Evolutionary conservation across 2,113 vertebrate genomes (phyloP).

Genomic region (Orcinus orca): DNA sequence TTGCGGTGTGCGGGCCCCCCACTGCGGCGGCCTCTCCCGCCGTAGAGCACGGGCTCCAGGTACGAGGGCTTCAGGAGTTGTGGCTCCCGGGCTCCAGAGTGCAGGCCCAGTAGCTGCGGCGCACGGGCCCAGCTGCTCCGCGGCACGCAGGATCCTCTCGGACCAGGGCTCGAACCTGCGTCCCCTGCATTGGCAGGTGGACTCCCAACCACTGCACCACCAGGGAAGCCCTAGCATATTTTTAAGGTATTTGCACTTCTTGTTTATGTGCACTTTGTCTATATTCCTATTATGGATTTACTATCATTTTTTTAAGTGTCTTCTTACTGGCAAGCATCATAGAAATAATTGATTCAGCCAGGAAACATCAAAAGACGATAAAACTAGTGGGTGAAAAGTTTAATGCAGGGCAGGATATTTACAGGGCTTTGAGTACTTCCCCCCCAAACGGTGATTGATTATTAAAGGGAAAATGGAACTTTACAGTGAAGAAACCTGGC

Average conservation of each 20-base stretch:
- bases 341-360: background rate
- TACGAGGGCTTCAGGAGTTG: background rate
- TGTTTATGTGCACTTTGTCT: background rate
- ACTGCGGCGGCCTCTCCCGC: background rate
- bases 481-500: background rate
- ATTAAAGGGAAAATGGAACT: background rate
- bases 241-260: background rate
- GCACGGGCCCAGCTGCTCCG: background rate
- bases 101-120: background rate
- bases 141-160: background rate
- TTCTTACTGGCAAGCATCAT: background rate
- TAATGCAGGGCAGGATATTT: background rate
- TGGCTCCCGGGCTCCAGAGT: background rate
- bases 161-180: too few species aligned
- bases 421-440: background rate
- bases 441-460: background rate
- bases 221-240: background rate
- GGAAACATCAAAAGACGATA: background rate
- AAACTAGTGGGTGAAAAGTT: background rate
- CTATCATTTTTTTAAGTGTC: background rate
- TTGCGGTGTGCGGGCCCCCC: too few species aligned
- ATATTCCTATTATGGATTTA: background rate
- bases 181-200: too few species aligned
- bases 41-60: background rate
- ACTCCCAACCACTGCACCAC: background rate